These are phyloP conservation scores for Sinopyrophorus schimmeli DNA, from an alignment of 2,888 invertebrate genomes.

Conservation along the genomic window DNA sequence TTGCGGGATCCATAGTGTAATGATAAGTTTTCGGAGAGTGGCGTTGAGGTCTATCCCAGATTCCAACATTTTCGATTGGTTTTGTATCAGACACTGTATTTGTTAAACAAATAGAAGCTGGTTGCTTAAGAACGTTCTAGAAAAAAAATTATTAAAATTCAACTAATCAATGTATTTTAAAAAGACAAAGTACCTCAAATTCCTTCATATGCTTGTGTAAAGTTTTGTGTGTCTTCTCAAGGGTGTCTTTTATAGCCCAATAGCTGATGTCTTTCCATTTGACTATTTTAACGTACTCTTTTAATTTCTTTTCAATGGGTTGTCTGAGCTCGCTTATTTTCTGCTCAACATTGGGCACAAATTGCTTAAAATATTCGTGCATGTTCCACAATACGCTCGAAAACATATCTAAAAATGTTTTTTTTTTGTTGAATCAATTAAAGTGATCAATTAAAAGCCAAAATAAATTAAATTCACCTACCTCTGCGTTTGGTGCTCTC, in stretches of 20 bases:
- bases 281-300: constrained; percentile 92
- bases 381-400: constrained; percentile 78
- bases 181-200: constrained; percentile 72
- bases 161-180: too few species aligned
- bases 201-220: constrained; percentile 86
- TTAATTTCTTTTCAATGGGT: constrained; percentile 89
- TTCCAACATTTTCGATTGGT: constrained; percentile 57
- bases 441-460: background rate
- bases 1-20: constrained; percentile 54
- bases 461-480: too few species aligned
- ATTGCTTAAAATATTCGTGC: constrained; percentile 83
- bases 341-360: constrained; percentile 64
- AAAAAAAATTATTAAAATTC: constrained; percentile 40
- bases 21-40: constrained; percentile 55
- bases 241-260: constrained; percentile 88
- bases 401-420: constrained; percentile 60
- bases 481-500: constrained; percentile 30
- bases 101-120: constrained; percentile 52
- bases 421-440: background rate
- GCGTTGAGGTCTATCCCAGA: constrained; percentile 66
- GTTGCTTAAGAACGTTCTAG: constrained; percentile 61
- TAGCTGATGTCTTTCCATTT: constrained; percentile 95
- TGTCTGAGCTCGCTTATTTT: constrained; percentile 69
- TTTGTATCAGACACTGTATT: constrained; percentile 46
- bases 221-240: constrained; percentile 84